phyloP scores from a whole-genome alignment of 2,888 invertebrate species.

The Drosophila mettleri region DNA sequence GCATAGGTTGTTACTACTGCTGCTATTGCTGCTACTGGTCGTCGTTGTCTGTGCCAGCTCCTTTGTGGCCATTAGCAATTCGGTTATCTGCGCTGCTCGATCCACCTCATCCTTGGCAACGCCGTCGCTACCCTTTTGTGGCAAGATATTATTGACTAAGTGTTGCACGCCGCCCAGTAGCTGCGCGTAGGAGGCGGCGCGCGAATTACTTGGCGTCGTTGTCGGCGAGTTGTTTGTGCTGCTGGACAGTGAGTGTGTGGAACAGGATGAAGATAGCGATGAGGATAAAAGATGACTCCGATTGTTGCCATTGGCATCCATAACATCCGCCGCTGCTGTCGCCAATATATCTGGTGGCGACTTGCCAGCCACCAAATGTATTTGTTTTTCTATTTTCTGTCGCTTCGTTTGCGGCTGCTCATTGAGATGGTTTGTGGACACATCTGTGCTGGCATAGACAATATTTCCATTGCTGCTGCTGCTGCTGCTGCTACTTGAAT shows the following conservation, averaged over 20 bases:
- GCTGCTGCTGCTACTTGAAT: slow-evolving; percentile 25
- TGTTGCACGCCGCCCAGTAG: slow-evolving; percentile 76
- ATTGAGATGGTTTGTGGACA: slow-evolving; percentile 81
- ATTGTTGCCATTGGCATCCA: slow-evolving; percentile 73
- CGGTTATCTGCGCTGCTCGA: slow-evolving; percentile 71
- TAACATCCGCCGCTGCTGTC: slow-evolving; percentile 21
- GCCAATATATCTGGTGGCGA: slow-evolving; percentile 73
- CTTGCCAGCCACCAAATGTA: slow-evolving; percentile 54
- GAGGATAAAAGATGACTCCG: slow-evolving; percentile 71
- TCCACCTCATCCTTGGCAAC: slow-evolving; percentile 82
- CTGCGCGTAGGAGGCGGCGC: slow-evolving; percentile 78
- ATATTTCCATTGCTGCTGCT: slow-evolving; percentile 30
- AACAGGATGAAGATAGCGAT: slow-evolving; percentile 78
- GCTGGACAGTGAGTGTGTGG: slow-evolving; percentile 77
- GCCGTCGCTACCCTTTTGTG: slow-evolving; percentile 52
- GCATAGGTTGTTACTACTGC: slow-evolving; percentile 13
- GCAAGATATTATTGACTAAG: slow-evolving; percentile 72
- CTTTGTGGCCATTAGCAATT: slow-evolving; percentile 65
- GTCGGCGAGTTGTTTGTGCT: slow-evolving; percentile 76
- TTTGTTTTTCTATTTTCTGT: slow-evolving; percentile 88
- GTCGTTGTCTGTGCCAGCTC: slow-evolving; percentile 16
- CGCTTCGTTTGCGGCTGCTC: slow-evolving; percentile 95
- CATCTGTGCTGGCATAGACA: slow-evolving; percentile 39
- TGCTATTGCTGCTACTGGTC: slow-evolving; percentile 8
- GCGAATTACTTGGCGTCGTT: slow-evolving; percentile 79